Conservation (phyloP, 2,113 vertebrate genomes). For the Caretta caretta region DNA sequence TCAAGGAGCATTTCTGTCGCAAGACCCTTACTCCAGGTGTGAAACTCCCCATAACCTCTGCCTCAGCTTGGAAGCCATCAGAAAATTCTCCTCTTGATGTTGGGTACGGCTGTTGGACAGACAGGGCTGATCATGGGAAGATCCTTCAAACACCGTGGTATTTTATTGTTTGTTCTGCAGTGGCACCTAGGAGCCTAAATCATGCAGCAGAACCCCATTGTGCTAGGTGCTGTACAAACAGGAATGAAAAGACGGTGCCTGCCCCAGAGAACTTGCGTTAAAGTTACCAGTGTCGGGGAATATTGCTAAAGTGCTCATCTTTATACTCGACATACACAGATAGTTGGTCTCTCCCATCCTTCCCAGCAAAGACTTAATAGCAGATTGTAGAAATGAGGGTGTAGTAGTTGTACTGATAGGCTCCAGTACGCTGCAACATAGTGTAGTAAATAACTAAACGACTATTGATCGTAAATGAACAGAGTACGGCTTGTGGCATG, state of each 20-base stretch:
- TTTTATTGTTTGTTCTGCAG: background rate
- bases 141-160: background rate
- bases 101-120: background rate
- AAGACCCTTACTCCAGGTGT: background rate
- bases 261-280: background rate
- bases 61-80: background rate
- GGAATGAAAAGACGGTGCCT: background rate
- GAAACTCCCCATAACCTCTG: background rate
- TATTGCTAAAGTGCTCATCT: background rate
- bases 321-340: background rate
- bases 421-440: rapidly evolving
- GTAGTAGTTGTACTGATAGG: background rate
- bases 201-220: background rate
- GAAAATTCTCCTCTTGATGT: background rate
- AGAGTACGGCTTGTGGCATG: background rate
- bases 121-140: background rate
- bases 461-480: background rate
- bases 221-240: background rate
- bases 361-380: background rate
- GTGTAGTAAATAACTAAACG: background rate
- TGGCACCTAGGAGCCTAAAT: background rate
- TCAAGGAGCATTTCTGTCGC: background rate
- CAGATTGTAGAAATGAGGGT: background rate
- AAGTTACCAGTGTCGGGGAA: background rate
- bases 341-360: background rate